Evolutionary conservation across 35 echinoderm and acorn worm species (phyloP).

Genomic region (Heliocidaris tuberculata): DNA sequence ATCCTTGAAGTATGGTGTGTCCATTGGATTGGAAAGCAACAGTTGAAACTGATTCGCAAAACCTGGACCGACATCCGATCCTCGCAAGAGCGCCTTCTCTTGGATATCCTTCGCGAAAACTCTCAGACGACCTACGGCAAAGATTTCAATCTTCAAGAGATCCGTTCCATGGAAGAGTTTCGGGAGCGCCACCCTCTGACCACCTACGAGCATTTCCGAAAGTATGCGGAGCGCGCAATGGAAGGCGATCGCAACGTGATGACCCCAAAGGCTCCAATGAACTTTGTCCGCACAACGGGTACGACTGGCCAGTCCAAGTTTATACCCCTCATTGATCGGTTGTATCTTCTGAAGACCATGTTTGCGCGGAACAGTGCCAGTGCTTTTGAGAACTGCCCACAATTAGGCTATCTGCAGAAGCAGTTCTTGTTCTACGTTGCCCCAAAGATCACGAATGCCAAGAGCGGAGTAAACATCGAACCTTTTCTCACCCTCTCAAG

Average conservation of each 20-base stretch:
- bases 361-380: neutral
- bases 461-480: slow-evolving; percentile 40
- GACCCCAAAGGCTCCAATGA: slow-evolving; percentile 31
- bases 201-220: slow-evolving; percentile 56
- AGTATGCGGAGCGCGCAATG: slow-evolving; percentile 32
- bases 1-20: neutral
- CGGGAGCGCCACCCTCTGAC: slow-evolving; percentile 45
- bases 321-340: slow-evolving; percentile 19
- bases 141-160: slow-evolving; percentile 39
- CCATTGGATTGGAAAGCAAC: neutral
- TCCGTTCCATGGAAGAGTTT: slow-evolving; percentile 24
- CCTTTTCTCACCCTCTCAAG: neutral
- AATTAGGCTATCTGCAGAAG: slow-evolving; percentile 18
- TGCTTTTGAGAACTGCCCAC: slow-evolving; percentile 22
- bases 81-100: slow-evolving; percentile 48
- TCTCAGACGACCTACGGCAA: slow-evolving; percentile 46
- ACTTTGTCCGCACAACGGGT: slow-evolving; percentile 48
- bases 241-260: slow-evolving; percentile 62
- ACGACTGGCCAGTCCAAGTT: slow-evolving; percentile 53
- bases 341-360: neutral
- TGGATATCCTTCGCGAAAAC: slow-evolving; percentile 32
- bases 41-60: neutral
- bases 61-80: slow-evolving; percentile 2
- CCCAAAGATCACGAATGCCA: slow-evolving; percentile 30
- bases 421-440: slow-evolving; percentile 16